phyloP scores from a whole-genome alignment of 2,113 vertebrate species.

The Podarcis raffonei region DNA sequence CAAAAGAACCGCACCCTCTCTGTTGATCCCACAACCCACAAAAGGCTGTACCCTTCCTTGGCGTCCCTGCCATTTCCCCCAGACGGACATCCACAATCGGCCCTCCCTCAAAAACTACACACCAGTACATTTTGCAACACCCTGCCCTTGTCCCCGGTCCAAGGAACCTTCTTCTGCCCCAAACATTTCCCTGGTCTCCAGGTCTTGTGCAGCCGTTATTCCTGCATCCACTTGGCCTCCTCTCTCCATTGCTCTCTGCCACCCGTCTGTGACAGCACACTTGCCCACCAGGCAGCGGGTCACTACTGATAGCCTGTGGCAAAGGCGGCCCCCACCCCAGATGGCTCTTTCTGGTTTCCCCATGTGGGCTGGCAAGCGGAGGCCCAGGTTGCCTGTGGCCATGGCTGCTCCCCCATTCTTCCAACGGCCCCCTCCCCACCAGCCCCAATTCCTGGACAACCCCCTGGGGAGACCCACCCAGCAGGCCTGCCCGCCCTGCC shows the following conservation, averaged over 20 bases:
- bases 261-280: too few species aligned
- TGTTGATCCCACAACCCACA: neutral
- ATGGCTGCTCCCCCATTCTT: neutral
- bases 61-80: too few species aligned
- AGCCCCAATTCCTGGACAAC: neutral
- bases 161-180: neutral
- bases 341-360: neutral
- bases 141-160: neutral
- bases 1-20: neutral
- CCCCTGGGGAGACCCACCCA: neutral
- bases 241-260: neutral
- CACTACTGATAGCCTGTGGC: neutral
- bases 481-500: neutral
- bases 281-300: neutral
- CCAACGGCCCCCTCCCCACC: neutral
- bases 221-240: neutral
- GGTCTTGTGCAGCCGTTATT: neutral
- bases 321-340: neutral
- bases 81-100: too few species aligned
- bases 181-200: neutral
- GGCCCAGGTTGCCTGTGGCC: neutral
- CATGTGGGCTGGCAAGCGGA: neutral
- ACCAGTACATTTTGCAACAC: neutral
- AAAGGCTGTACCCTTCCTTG: neutral
- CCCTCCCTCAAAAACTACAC: neutral